A percentile compares a stretch with the other conserved stretches of the same genome.
phyloP scores from a whole-genome alignment of 1,140 invertebrate genomes.

The Brachionus asplanchnoidis region DNA sequence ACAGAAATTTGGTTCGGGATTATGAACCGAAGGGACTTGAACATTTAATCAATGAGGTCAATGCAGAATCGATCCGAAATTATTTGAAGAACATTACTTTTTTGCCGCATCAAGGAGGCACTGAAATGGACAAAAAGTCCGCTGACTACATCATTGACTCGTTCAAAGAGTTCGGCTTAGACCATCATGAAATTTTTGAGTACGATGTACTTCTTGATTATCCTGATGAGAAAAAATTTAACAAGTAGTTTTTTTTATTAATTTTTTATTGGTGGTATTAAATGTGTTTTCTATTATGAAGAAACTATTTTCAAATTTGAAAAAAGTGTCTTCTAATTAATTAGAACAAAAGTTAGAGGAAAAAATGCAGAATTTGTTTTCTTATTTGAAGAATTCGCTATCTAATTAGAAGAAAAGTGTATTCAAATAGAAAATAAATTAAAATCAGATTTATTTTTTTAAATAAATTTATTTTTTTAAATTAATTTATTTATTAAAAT shows the following conservation, averaged over 20 bases:
- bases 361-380: too few species aligned
- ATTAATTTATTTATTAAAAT: too few species aligned
- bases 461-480: too few species aligned
- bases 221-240: slow-evolving; percentile 37
- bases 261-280: not conserved
- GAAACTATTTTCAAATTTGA: too few species aligned
- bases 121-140: not conserved
- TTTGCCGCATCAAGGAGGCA: slow-evolving; percentile 24
- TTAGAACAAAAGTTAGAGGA: too few species aligned
- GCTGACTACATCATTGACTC: not conserved
- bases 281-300: too few species aligned
- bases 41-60: not conserved
- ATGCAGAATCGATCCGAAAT: not conserved
- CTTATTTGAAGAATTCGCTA: too few species aligned
- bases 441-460: too few species aligned
- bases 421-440: too few species aligned
- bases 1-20: not conserved
- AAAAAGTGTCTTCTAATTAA: too few species aligned
- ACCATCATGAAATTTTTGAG: not conserved
- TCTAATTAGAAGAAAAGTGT: too few species aligned
- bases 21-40: not conserved
- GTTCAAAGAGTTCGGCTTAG: not conserved
- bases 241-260: not conserved
- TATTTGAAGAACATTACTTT: slow-evolving; percentile 8
- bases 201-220: slow-evolving; percentile 38